Percentiles rank a stretch among this genome's conserved stretches.
Evolutionary conservation across 2,888 invertebrate species (phyloP).

Genomic region (Drosophila eohydei): DNA sequence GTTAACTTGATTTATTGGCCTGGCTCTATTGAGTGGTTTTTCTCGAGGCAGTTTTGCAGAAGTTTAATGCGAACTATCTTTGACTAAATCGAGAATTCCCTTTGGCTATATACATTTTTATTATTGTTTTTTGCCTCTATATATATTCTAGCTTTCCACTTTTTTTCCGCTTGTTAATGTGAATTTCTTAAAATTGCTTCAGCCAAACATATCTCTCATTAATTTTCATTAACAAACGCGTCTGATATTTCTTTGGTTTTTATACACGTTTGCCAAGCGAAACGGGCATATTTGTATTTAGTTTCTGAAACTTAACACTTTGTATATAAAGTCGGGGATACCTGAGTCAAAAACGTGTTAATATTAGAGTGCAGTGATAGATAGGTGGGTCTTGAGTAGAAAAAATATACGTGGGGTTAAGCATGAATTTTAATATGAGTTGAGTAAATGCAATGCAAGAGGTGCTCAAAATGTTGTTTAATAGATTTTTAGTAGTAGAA

Average conservation of each 20-base stretch:
- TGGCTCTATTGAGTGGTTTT: not conserved
- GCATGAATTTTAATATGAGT: not conserved
- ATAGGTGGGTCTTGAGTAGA: not conserved
- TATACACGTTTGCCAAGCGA: not conserved
- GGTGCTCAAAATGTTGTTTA: not conserved
- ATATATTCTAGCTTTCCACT: not conserved
- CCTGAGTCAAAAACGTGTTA: not conserved
- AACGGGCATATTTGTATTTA: not conserved
- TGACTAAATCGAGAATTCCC: not conserved
- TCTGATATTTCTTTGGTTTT: conserved; percentile 19
- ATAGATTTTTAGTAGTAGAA: too few species aligned
- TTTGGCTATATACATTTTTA: not conserved
- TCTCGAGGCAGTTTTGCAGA: not conserved
- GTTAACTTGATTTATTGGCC: conserved; percentile 29
- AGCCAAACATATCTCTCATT: conserved; percentile 10
- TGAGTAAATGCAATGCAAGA: not conserved
- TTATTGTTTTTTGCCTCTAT: not conserved
- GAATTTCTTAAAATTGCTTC: not conserved
- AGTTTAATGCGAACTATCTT: not conserved
- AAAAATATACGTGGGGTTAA: not conserved
- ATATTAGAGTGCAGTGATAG: not conserved
- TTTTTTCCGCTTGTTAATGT: too few species aligned
- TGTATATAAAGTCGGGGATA: not conserved
- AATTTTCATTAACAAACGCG: conserved; percentile 11
- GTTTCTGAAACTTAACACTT: not conserved